These are phyloP conservation scores for Pseudeuparius sepicola DNA, from an alignment of 2,888 invertebrate species.

Conservation along the genomic window DNA sequence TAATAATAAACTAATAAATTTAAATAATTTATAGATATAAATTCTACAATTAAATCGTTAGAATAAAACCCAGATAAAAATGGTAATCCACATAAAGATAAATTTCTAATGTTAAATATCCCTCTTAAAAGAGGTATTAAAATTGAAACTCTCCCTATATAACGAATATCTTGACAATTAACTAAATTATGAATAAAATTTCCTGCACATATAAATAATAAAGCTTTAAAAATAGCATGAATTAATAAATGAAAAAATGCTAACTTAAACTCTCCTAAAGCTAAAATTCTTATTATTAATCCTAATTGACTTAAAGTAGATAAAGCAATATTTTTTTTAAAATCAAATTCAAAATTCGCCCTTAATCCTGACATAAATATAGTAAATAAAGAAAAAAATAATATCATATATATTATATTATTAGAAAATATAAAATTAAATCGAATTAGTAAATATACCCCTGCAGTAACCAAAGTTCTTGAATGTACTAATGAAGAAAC, in stretches of 20 bases:
- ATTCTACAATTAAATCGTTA: constrained; percentile 53
- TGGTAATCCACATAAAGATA: constrained; percentile 39
- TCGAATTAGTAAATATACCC: constrained; percentile 60
- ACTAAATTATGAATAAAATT: constrained; percentile 54
- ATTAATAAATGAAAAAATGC: constrained; percentile 63
- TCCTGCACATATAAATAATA: constrained; percentile 64
- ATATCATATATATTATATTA: constrained; percentile 44
- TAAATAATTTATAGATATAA: constrained; percentile 43
- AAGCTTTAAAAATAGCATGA: constrained; percentile 67
- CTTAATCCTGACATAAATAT: constrained; percentile 52
- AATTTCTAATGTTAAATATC: constrained; percentile 37
- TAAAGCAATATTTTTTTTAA: constrained; percentile 70
- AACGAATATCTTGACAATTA: constrained; percentile 59
- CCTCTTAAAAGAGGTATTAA: constrained; percentile 45
- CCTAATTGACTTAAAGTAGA: constrained; percentile 63
- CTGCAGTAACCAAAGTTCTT: constrained; percentile 56
- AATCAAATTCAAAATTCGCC: constrained; percentile 56
- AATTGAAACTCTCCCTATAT: constrained; percentile 43
- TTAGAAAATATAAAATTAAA: constrained; percentile 46
- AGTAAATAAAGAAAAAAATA: constrained; percentile 47
- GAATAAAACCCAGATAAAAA: constrained; percentile 49
- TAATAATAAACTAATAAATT: constrained; percentile 46
- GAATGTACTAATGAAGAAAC: constrained; percentile 28
- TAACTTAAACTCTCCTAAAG: constrained; percentile 41
- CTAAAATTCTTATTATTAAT: constrained; percentile 51